phyloP scores from a whole-genome alignment of 1,140 invertebrate genomes.

The Drosophila punjabiensis region DNA sequence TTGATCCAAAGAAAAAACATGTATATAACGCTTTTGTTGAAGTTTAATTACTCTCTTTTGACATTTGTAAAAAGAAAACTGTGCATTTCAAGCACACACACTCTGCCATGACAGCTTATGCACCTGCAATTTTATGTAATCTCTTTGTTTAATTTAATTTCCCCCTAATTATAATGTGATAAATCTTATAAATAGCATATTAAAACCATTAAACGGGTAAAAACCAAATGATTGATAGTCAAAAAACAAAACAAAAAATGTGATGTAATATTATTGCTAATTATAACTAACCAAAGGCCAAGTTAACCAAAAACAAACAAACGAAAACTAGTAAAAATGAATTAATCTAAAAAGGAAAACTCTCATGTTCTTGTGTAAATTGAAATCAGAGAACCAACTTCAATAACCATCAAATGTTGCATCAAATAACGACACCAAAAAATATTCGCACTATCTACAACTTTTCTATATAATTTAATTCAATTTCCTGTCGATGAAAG shows the following conservation, averaged over 20 bases:
- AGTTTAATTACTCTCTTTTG: constrained; percentile 21
- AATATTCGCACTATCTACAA: constrained; percentile 46
- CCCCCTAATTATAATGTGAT: constrained; percentile 67
- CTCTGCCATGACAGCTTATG: constrained; percentile 59
- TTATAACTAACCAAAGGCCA: constrained; percentile 85
- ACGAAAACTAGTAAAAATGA: constrained; percentile 57
- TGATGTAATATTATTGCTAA: constrained; percentile 84
- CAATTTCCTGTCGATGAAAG: constrained; percentile 41
- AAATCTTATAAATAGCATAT: constrained; percentile 64
- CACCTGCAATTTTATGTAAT: constrained; percentile 77
- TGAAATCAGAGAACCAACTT: constrained; percentile 54
- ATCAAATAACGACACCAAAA: constrained; percentile 68
- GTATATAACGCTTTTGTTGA: constrained; percentile 72
- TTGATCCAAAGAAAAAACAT: constrained; percentile 31
- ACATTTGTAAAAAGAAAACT: constrained; percentile 43
- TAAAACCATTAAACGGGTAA: constrained; percentile 53
- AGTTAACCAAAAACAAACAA: constrained; percentile 83
- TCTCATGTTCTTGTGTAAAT: constrained; percentile 76
- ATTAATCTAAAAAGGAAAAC: constrained; percentile 47
- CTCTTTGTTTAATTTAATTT: constrained; percentile 46
- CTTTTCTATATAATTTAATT: constrained; percentile 39
- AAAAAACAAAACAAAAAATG: constrained; percentile 62
- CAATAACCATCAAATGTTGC: constrained; percentile 78
- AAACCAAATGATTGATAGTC: constrained; percentile 32
- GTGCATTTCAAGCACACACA: constrained; percentile 29